Percentiles rank a stretch among this genome's conserved stretches.
Conservation (phyloP, 2,113 vertebrate species). For the Brachirus orientalis region DNA sequence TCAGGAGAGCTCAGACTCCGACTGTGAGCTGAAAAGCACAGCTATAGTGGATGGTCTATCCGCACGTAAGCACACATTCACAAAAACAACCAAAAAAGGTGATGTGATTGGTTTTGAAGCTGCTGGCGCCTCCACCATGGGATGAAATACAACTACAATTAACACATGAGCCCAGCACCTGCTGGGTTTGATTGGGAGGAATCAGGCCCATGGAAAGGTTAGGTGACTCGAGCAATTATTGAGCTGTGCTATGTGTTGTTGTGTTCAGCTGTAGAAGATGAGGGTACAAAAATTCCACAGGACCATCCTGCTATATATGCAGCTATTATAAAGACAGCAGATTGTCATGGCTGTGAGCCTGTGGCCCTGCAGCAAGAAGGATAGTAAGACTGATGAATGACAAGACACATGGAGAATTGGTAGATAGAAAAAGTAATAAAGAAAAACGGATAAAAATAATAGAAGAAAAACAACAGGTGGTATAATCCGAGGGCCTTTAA, state of each 20-base stretch:
- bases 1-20: slow-evolving; percentile 28
- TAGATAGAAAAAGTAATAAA: background rate
- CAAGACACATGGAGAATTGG: background rate
- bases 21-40: slow-evolving; percentile 11
- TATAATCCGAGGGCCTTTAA: background rate
- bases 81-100: background rate
- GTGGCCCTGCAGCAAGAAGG: background rate
- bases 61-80: background rate
- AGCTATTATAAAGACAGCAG: slow-evolving; percentile 20
- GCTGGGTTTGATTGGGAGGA: slow-evolving; percentile 34
- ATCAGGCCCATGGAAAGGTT: slow-evolving; percentile 28
- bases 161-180: slow-evolving; percentile 31
- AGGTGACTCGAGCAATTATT: slow-evolving; percentile 51
- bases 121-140: background rate
- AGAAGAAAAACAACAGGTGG: slow-evolving; percentile 20
- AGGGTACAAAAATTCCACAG: too few species aligned
- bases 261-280: slow-evolving; percentile 2
- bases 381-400: background rate
- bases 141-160: slow-evolving; percentile 14
- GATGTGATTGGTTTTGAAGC: slow-evolving; percentile 45
- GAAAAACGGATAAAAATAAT: slow-evolving; percentile 7
- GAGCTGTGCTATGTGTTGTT: slow-evolving; percentile 7
- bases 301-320: too few species aligned
- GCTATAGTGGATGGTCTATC: slow-evolving; percentile 40
- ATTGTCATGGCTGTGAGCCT: background rate